A percentile compares a stretch with the other conserved stretches of the same genome.
These are phyloP conservation scores for Aspidiotus rigidus DNA, from an alignment of 2,888 invertebrate species.

Conservation along the genomic window DNA sequence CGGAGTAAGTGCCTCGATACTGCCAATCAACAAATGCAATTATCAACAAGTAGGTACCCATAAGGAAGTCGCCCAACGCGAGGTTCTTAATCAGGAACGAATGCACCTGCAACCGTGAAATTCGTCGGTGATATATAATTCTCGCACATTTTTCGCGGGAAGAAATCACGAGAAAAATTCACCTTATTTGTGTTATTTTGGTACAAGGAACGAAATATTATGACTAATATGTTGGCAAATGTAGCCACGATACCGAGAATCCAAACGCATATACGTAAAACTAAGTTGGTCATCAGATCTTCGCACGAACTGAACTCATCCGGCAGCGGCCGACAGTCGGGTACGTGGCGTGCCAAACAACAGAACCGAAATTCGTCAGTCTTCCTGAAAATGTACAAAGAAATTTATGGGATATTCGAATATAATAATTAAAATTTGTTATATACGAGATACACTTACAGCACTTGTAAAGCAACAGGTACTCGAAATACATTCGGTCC, in stretches of 20 bases:
- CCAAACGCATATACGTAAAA: constrained; percentile 44
- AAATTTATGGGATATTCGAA: not conserved
- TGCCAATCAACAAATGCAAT: constrained; percentile 43
- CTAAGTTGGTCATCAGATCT: constrained; percentile 44
- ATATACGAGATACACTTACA: constrained; percentile 38
- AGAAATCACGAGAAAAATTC: constrained; percentile 15
- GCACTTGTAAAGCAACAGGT: constrained; percentile 38
- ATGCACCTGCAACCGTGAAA: constrained; percentile 42
- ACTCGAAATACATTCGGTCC: constrained; percentile 40
- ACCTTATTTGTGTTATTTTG: constrained; percentile 44
- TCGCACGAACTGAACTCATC: constrained; percentile 45
- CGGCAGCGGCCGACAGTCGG: constrained; percentile 41
- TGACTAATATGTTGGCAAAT: constrained; percentile 43
- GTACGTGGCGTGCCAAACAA: constrained; percentile 41
- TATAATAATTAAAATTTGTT: not conserved
- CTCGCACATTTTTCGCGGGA: not conserved
- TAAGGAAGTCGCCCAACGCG: constrained; percentile 43
- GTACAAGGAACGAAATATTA: constrained; percentile 43
- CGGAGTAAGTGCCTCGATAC: constrained; percentile 45
- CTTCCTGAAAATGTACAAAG: constrained; percentile 36
- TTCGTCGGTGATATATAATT: not conserved
- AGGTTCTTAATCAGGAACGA: constrained; percentile 44
- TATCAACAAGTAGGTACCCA: constrained; percentile 43
- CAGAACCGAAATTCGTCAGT: constrained; percentile 42
- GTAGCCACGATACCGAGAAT: constrained; percentile 43